Conservation (phyloP, 2,888 invertebrate genomes). For the Exocentrus adspersus region DNA sequence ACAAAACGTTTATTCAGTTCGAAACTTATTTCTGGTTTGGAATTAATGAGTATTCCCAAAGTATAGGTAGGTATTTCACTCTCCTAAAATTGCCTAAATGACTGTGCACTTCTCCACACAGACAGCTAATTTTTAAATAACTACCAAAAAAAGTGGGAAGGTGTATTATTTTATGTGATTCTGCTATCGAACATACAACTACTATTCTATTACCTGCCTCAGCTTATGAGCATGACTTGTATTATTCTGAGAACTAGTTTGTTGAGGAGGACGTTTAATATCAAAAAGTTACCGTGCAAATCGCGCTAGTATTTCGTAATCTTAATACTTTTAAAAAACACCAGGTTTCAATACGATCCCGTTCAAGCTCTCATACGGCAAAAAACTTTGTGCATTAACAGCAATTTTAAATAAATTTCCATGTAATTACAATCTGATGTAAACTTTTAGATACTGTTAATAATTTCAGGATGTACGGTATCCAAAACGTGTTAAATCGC, state of each 20-base stretch:
- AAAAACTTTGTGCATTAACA: conserved; percentile 21
- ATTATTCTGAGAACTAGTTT: conserved; percentile 10
- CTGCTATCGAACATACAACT: neutral
- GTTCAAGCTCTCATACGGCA: neutral
- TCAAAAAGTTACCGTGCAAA: conserved; percentile 20
- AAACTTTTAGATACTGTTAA: neutral
- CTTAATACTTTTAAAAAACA: conserved; percentile 13
- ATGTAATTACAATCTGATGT: conserved; percentile 22
- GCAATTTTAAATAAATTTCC: conserved; percentile 26
- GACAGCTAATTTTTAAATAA: neutral
- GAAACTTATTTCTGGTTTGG: neutral
- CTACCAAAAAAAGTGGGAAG: neutral
- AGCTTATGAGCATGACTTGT: conserved; percentile 2
- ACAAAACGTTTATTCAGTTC: conserved; percentile 4
- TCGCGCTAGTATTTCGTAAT: conserved; percentile 25
- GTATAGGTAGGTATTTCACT: conserved; percentile 1
- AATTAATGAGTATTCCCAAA: conserved; percentile 18
- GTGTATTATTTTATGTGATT: neutral
- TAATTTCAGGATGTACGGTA: neutral
- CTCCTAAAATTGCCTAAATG: conserved; percentile 1
- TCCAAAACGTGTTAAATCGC: neutral
- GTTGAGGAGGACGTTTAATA: conserved; percentile 12
- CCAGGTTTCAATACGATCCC: conserved; percentile 4
- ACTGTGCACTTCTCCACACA: conserved; percentile 10
- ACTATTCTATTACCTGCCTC: neutral